Conservation (phyloP, 2,113 vertebrate genomes). For the Opisthocomus hoazin region DNA sequence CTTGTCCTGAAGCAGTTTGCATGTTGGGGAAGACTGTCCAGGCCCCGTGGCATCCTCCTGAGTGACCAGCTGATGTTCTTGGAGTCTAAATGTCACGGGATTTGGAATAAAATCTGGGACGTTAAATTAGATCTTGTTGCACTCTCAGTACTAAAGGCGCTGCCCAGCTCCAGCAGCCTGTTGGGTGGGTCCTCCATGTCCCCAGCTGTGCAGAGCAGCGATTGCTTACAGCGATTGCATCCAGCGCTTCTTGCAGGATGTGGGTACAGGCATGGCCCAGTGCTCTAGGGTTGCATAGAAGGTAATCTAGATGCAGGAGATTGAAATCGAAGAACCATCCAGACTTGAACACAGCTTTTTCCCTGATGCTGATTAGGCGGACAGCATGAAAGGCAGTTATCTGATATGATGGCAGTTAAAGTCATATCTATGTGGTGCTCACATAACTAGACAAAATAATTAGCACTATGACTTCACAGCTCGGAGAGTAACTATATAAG, state of each 20-base stretch:
- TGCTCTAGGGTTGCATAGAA: not conserved
- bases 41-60: not conserved
- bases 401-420: not conserved
- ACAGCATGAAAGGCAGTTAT: not conserved
- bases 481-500: not conserved
- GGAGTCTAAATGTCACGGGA: not conserved
- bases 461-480: not conserved
- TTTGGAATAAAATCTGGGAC: not conserved
- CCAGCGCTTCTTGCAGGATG: not conserved
- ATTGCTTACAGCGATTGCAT: not conserved
- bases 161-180: not conserved
- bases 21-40: not conserved
- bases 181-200: not conserved
- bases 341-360: not conserved
- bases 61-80: not conserved
- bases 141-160: accelerated
- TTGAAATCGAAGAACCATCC: not conserved
- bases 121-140: accelerated
- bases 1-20: not conserved
- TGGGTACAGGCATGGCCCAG: not conserved
- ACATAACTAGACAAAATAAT: not conserved
- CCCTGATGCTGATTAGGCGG: not conserved
- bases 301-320: not conserved
- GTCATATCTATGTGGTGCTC: not conserved
- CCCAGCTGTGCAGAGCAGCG: not conserved